Base-by-base conservation (phyloP, 53 echinoderm and acorn worm genomes). In the Patiria pectinifera region DNA sequence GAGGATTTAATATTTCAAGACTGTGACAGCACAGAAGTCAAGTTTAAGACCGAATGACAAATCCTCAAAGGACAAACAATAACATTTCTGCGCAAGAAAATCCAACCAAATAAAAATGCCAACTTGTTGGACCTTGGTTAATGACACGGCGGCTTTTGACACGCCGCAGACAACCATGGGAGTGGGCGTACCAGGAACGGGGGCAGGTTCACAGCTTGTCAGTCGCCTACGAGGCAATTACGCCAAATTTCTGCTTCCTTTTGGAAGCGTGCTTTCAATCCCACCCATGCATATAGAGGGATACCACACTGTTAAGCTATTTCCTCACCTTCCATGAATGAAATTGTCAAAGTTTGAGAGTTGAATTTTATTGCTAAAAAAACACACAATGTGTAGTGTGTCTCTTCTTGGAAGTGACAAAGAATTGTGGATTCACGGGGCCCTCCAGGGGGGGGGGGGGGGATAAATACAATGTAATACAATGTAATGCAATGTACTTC, bases 241-340 rank as follows among this genome's bases (percentile, higher is more conserved):
- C 15, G 43, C 69, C 84, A n/a, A 84, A 84, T 63, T 26, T 62
- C 84, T 35, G 66, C 69, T 84, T 84, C 84, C 84, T 63, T 25
- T 84, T 43, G 48, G 12, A 11, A 46, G 14, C 45, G 24, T 23
- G 24, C 2, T 24, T 74, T 6, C 10, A 74, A 23, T 22, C 74
- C 74, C 0, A 22, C 4, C 70, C 74, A 74, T 22, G 69, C 3
- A 11, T 11, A 4, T 2, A 7, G 66, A 66, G 19, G 66, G 66
- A 66, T 4, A 66, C 66, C 66, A 66, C 66, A 53, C 6, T 66
- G 15, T 18, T 66, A 66, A 66, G 19, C 66, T 11, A 66, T 66
- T 66, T 66, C 66, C 66, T 66, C 66, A 66, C 2, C 66, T 66
- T 18, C 19, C 15, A 14, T 11, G 9, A 60, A 66, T 15, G 4